A percentile compares a stretch with the other conserved stretches of the same genome.
These are phyloP conservation scores for Tenrec ecaudatus DNA, from an alignment of 2,113 vertebrate genomes.

Conservation along the genomic window DNA sequence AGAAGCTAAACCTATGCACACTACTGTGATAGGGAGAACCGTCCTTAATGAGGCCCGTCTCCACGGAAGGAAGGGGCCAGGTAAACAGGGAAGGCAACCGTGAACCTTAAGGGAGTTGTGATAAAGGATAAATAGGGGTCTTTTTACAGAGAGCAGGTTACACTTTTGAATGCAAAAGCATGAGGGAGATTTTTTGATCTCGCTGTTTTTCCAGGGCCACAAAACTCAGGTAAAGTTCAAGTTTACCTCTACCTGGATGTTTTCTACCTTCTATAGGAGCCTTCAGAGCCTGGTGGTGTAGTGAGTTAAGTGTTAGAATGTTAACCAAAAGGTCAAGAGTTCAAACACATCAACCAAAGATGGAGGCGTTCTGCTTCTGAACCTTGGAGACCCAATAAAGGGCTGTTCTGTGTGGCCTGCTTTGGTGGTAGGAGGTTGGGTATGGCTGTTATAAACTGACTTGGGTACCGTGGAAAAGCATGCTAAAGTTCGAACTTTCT, in stretches of 20 bases:
- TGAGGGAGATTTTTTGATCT: neutral
- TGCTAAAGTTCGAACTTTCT: no score
- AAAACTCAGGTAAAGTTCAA: neutral
- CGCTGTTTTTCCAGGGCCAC: neutral
- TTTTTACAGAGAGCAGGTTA: neutral
- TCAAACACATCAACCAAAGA: no score
- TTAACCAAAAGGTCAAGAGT: no score
- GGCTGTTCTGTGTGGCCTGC: no score
- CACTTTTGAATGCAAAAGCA: neutral
- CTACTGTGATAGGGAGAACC: neutral
- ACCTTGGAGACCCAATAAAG: no score
- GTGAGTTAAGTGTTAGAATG: no score
- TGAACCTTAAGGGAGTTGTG: neutral
- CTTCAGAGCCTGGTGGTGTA: no score
- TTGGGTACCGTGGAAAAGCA: no score
- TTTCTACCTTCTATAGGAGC: neutral
- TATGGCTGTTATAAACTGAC: no score
- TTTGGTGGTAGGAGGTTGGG: no score
- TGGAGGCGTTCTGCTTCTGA: no score
- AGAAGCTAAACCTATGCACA: neutral
- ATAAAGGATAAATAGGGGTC: neutral
- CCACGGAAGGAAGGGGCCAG: neutral
- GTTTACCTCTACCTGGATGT: neutral
- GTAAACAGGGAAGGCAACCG: neutral
- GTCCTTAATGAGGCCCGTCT: neutral